Conservation (phyloP, 2,888 invertebrate species). For the Aporophyla lueneburgensis region DNA sequence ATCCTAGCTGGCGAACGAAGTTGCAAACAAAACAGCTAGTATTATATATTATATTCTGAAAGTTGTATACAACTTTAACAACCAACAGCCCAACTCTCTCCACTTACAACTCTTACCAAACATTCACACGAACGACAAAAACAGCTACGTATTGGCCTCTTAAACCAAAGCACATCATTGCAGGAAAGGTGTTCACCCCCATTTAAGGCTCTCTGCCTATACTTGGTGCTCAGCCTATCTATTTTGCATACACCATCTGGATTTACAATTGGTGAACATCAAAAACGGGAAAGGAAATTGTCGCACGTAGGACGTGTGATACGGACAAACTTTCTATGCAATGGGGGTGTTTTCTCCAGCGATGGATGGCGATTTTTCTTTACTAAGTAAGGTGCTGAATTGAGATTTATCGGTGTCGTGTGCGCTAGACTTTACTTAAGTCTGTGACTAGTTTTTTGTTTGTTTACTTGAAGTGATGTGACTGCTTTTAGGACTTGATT, state of each 20-base stretch:
- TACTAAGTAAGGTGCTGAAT: conserved; percentile 57
- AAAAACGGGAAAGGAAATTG: conserved; percentile 82
- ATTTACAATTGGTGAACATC: conserved; percentile 83
- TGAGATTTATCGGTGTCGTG: conserved; percentile 59
- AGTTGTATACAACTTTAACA: not conserved
- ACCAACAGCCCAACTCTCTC: conserved; percentile 28
- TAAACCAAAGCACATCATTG: conserved; percentile 74
- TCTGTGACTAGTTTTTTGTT: conserved; percentile 51
- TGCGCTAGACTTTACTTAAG: conserved; percentile 34
- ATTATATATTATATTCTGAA: not conserved
- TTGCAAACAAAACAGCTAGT: too few species aligned
- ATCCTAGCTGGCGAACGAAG: too few species aligned
- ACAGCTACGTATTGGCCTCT: conserved; percentile 73
- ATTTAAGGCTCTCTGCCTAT: conserved; percentile 78
- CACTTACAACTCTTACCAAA: conserved; percentile 48
- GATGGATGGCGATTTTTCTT: conserved; percentile 59
- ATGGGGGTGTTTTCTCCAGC: conserved; percentile 59
- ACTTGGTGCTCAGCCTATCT: conserved; percentile 75
- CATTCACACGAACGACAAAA: conserved; percentile 70
- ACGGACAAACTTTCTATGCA: conserved; percentile 56
- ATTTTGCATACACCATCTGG: conserved; percentile 81
- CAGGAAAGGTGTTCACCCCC: conserved; percentile 74
- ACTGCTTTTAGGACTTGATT: conserved; percentile 26
- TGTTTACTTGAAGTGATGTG: conserved; percentile 38
- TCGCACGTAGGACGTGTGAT: conserved; percentile 74